Percentiles rank a stretch among this genome's conserved stretches.
phyloP scores from a whole-genome alignment of 2,797 vertebrate genomes.

The Phaenicophaeus curvirostris region DNA sequence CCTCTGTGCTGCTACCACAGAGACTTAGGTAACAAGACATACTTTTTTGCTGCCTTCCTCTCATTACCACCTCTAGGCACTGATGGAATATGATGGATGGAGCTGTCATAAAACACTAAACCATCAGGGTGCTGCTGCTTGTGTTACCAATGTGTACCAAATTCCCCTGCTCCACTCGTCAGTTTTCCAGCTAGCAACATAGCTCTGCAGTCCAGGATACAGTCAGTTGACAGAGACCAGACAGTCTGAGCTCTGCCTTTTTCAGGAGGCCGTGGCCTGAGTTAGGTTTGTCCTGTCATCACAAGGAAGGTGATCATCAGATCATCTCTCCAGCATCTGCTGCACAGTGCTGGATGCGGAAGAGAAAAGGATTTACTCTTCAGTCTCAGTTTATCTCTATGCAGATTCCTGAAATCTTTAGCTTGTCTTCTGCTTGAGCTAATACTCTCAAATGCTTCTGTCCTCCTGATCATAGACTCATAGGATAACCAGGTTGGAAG shows the following conservation, averaged over 20 bases:
- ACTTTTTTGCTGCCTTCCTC: not conserved
- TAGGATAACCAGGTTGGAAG: no score
- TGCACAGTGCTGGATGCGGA: rapidly evolving
- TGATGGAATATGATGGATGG: not conserved
- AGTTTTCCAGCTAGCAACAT: rapidly evolving
- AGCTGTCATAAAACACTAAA: not conserved
- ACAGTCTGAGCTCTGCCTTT: not conserved
- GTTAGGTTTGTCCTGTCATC: not conserved
- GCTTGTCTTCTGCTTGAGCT: not conserved
- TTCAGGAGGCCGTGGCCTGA: not conserved
- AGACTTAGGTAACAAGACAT: not conserved
- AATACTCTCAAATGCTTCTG: not conserved
- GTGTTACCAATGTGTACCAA: not conserved
- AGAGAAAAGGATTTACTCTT: not conserved
- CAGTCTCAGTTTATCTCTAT: not conserved
- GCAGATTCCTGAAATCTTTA: not conserved
- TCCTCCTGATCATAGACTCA: no score
- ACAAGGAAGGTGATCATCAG: not conserved
- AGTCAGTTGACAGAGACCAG: not conserved
- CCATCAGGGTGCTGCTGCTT: not conserved
- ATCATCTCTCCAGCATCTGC: not conserved
- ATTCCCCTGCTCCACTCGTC: not conserved
- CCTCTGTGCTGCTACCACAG: not conserved
- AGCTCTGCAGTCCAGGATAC: not conserved
- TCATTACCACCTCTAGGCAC: not conserved